Base-by-base conservation (phyloP, 1,140 invertebrate species). In the Glossosoma conforme region DNA sequence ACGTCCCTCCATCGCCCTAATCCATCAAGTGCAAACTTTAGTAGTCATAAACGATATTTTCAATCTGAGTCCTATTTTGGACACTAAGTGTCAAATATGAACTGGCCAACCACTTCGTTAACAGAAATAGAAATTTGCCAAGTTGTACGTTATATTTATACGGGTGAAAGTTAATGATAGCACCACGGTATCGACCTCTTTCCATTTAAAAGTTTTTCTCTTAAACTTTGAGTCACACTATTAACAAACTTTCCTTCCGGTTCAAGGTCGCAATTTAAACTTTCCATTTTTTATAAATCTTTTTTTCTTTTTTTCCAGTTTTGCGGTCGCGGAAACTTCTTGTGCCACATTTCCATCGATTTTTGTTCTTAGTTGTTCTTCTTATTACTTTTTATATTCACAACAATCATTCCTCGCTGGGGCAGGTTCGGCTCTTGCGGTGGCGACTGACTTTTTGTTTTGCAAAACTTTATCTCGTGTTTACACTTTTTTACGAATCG, bases 191-290 rank as follows among this genome's bases (percentile, higher is more conserved):
- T 65, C 62, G 65, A 69, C 65, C 63, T 64, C 62, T 62, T 44
- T 40, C 55, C 62, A 67, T 71, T 72, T 68, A 72, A 69, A 73
- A 71, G 22, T 54, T 67, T 63, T 66, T 64, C 59, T 65, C 63
- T 71, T 66, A 62, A 66, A 67, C 62, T 57, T 57, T 30, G 19
- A 56, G 44, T 56, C 65, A 62, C 62, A 69, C 69, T 72, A 70
- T 71, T 75, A 73, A 68, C 72, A 72, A 72, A 72, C 65, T 75
- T 73, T 62, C 58, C 56, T 40, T 45, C 58, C 65, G 61, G 72
- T 74, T 75, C 72, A 74, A 75, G 72, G 72, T 74, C 70, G 70
- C 72, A 75, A 74, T 75, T 75, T 75, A 75, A 75, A 74, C 70
- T 75, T 75, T 72, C 71, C 37, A 54, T 51, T 46, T 56, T 56